Percentiles rank a stretch among this genome's conserved stretches.
Conservation (phyloP, 2,888 invertebrate genomes). For the Oscheius onirici region DNA sequence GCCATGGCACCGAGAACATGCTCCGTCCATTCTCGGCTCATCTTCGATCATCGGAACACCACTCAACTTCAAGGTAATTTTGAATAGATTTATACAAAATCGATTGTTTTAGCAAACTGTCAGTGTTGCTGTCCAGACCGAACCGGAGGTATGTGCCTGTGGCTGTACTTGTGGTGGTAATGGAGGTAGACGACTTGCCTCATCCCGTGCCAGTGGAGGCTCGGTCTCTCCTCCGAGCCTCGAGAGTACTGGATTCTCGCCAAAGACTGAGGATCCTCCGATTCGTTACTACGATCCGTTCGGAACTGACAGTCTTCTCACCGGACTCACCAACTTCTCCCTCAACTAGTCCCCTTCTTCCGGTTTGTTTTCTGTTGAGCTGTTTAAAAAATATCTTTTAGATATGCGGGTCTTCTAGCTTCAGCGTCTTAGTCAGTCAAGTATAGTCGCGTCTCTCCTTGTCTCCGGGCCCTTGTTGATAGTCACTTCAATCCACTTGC, state of each 20-base stretch:
- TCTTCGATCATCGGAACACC: slow-evolving; percentile 19
- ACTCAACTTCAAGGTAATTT: slow-evolving; percentile 2
- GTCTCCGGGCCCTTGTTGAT: slow-evolving; percentile 20
- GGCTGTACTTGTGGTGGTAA: slow-evolving; percentile 45
- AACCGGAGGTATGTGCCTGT: background rate
- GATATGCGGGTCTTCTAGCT: background rate
- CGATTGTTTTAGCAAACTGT: slow-evolving; percentile 17
- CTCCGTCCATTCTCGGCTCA: slow-evolving; percentile 9
- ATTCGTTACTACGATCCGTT: slow-evolving; percentile 55
- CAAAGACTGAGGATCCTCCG: slow-evolving; percentile 32
- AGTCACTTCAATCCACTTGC: slow-evolving; percentile 33
- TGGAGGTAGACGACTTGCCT: slow-evolving; percentile 33
- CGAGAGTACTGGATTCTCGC: slow-evolving; percentile 42
- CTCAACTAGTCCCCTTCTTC: slow-evolving; percentile 10
- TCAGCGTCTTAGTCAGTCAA: background rate
- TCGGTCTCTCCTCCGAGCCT: slow-evolving; percentile 46
- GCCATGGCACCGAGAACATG: slow-evolving; percentile 34
- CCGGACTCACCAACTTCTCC: slow-evolving; percentile 34
- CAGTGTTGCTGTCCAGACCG: slow-evolving; percentile 25
- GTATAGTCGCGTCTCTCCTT: slow-evolving; percentile 12
- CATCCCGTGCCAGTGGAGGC: slow-evolving; percentile 46
- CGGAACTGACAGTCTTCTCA: slow-evolving; percentile 47
- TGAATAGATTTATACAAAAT: no score
- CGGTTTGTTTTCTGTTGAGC: slow-evolving; percentile 4
- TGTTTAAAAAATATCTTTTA: slow-evolving; percentile 24